Base-by-base conservation (phyloP, 35 echinoderm and acorn worm genomes). In the Chiridota heheva region DNA sequence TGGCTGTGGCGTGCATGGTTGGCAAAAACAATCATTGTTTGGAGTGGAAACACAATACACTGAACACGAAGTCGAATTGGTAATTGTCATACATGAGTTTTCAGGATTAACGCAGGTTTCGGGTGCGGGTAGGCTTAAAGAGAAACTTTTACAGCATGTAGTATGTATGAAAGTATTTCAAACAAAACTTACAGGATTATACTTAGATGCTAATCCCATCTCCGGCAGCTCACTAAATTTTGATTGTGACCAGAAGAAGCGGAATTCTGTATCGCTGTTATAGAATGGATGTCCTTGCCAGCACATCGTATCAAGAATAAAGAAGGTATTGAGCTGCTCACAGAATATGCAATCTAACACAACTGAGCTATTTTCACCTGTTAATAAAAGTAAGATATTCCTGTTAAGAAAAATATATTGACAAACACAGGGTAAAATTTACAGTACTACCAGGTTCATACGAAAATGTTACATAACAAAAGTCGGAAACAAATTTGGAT, bases 221-320 rank as follows among this genome's bases (percentile, higher is more conserved):
- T 79, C 57, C 15, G 93, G 81, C 1, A 61, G 34, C 36, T 97
- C 88, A 16, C 70, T 60, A 22, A 97, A 68, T 62, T 97, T 91
- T 31, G 89, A 31, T 12, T 91, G 94, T 0, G 91, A 58, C 94
- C 94, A 97, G 46, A 77, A 97, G 45, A 97, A 97, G 16, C 89
- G 38, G 58, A 97, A 97, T 41, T 97, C 94, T 26, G 94, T 91
- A 49, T 97, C 94, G 12, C 94, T 87, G 76, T 97, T 89, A 45
- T 97, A 97, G 31, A 97, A 80, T 24, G 94, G 94, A 80, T 85
- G 88, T 15, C 89, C 89, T 41, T 70, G 72, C 94, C 94, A 97
- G 45, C 94, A 97, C 94, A 97, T 97, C n/a, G 88, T 60, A 40
- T 97, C 94, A 17, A 97, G 57, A 12, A 97, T 76, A 44, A 82